A percentile compares a stretch with the other conserved stretches of the same genome.
phyloP scores from a whole-genome alignment of 2,888 invertebrate genomes.

The Lepas anatifera region DNA sequence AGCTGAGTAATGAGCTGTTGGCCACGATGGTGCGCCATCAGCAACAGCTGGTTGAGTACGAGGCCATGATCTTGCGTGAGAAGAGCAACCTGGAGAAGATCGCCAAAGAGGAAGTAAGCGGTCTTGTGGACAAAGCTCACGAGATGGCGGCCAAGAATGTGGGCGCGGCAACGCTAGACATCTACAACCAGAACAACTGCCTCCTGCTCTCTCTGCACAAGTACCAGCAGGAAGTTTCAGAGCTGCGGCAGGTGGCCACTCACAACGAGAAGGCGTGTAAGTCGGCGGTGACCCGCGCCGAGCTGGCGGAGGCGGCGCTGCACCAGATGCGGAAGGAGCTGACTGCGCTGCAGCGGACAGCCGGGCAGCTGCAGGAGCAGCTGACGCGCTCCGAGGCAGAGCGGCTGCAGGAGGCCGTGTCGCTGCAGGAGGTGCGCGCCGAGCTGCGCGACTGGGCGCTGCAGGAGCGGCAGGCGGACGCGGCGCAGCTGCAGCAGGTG shows the following conservation, averaged over 20 bases:
- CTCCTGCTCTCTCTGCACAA: neutral
- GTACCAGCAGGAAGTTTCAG: neutral
- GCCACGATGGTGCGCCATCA: slow-evolving; percentile 2
- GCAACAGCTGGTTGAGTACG: neutral
- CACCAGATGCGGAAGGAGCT: neutral
- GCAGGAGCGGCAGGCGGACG: neutral
- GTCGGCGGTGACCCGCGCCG: neutral
- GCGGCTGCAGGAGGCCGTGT: slow-evolving; percentile 5
- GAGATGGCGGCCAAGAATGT: neutral
- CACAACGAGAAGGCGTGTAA: neutral
- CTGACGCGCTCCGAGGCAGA: neutral
- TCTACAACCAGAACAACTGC: neutral
- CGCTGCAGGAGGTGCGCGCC: slow-evolving; percentile 5
- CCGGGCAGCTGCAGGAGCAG: neutral
- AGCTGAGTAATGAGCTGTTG: neutral
- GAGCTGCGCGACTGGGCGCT: slow-evolving; percentile 5
- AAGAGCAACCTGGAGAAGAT: neutral
- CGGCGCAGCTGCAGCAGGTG: neutral
- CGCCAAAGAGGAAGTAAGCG: neutral
- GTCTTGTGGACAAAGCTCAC: neutral
- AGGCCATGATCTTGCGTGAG: neutral
- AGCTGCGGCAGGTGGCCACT: neutral
- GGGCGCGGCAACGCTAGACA: neutral
- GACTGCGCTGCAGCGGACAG: neutral
- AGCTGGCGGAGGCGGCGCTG: neutral